Base-by-base conservation (phyloP, 2,888 invertebrate genomes). In the Scrobipalpa costella region DNA sequence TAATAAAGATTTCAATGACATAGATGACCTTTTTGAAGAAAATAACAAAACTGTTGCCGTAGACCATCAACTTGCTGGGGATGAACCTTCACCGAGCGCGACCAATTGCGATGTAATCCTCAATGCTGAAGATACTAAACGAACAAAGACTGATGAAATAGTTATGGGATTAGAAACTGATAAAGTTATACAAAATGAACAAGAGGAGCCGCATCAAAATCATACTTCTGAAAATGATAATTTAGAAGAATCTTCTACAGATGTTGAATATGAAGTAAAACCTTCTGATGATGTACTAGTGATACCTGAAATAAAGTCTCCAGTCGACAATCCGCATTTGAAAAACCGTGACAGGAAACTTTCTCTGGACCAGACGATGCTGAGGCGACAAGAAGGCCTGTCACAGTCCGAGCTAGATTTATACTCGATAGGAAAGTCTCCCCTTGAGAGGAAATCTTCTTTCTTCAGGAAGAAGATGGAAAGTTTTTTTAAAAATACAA, bases 401-500 rank as follows among this genome's bases (percentile, higher is more conserved):
- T 88, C 90, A 8, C 89, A 88, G 65, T 90, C 90, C 11, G 90
- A 90, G 75, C 68, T 88, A 62, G 88, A 91, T 73, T 77, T 91
- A 50, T 78, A 89, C 76, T 83, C 82, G 7, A 83, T 90, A 65
- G 90, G 90, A 7, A 90, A 89, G 72, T 84, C 79, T 9, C 88
- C 89, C 11, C 68, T 91, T 11, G 88, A 90, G 68, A 77, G 90
- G 33, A 91, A 91, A 76, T 88, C 90, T 0, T 90, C 91, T 3
- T 90, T 90, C 72, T 91, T 90, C 65, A 79, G 82, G 61, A 90
- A 90, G 67, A 90, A 86, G 72, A 83, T 90, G 85, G 88, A 90
- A 36, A 90, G 85, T 70, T 90, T 91, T 68, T 73, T 90, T 9
- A 88, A 81, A 65, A 91, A 91, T 66, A 90, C 91, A 0, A 84